A percentile compares a stretch with the other conserved stretches of the same genome.
Conservation (phyloP, 1,140 invertebrate species). For the Paraescarpia echinospica region DNA sequence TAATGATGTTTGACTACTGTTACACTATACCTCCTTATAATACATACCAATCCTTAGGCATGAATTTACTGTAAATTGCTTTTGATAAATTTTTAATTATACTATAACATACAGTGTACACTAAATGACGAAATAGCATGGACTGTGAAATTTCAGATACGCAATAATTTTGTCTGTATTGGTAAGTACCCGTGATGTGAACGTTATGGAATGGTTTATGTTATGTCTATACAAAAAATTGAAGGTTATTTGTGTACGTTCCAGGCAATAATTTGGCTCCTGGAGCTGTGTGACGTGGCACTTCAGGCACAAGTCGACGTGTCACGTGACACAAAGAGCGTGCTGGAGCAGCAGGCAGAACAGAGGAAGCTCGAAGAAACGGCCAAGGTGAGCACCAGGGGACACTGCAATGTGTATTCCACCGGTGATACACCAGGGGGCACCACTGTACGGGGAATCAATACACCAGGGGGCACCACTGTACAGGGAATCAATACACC, state of each 20-base stretch:
- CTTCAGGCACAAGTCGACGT: not conserved
- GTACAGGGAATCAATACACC: not conserved
- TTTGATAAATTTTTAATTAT: too few species aligned
- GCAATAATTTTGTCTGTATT: too few species aligned
- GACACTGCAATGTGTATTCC: not conserved
- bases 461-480: not conserved
- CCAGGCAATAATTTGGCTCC: conserved; percentile 6
- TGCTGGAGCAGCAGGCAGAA: not conserved
- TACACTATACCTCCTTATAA: too few species aligned
- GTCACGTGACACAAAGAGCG: not conserved
- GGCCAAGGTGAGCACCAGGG: not conserved
- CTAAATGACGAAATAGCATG: too few species aligned
- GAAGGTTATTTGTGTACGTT: not conserved
- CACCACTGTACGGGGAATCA: not conserved
- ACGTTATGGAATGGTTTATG: too few species aligned
- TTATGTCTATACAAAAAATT: too few species aligned
- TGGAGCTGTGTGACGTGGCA: not conserved
- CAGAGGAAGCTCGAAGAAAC: conserved; percentile 3
- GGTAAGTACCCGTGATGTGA: too few species aligned
- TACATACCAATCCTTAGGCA: too few species aligned
- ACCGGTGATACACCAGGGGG: not conserved
- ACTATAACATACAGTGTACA: too few species aligned
- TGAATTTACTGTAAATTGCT: too few species aligned
- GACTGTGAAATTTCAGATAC: too few species aligned
- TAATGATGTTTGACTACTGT: too few species aligned